Conservation (phyloP, 2,113 vertebrate species). For the Copsychus sechellarum region DNA sequence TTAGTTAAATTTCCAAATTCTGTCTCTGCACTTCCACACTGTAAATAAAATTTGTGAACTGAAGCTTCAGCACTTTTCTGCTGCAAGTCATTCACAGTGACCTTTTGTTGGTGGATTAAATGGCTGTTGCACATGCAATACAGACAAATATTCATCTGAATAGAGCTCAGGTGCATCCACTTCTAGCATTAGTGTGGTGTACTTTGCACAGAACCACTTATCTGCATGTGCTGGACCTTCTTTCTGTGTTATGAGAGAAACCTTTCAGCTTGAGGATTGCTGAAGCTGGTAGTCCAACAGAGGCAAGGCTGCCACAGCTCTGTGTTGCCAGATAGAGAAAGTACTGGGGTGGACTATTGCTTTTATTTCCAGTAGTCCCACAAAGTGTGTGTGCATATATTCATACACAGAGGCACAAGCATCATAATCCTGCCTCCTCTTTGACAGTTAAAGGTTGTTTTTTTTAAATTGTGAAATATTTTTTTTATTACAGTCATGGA, state of each 20-base stretch:
- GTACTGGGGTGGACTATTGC: not conserved
- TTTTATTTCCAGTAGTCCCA: not conserved
- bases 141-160: not conserved
- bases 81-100: not conserved
- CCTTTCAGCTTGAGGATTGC: not conserved
- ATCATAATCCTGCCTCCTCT: not conserved
- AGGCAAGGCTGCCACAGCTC: not conserved
- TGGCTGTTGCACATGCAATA: not conserved
- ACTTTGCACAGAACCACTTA: not conserved
- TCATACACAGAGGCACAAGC: not conserved
- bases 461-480: not conserved
- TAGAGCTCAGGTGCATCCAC: not conserved
- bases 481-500: not conserved
- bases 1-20: not conserved
- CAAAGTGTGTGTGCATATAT: not conserved
- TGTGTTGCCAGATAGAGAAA: not conserved
- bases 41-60: not conserved
- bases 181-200: not conserved
- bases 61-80: not conserved
- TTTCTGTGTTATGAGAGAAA: not conserved
- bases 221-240: not conserved
- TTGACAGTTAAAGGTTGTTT: not conserved
- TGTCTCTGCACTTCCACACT: not conserved
- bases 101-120: slow-evolving; percentile 19
- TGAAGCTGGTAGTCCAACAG: not conserved